Conservation (phyloP, 2,888 invertebrate species). For the Brenthis hecate region DNA sequence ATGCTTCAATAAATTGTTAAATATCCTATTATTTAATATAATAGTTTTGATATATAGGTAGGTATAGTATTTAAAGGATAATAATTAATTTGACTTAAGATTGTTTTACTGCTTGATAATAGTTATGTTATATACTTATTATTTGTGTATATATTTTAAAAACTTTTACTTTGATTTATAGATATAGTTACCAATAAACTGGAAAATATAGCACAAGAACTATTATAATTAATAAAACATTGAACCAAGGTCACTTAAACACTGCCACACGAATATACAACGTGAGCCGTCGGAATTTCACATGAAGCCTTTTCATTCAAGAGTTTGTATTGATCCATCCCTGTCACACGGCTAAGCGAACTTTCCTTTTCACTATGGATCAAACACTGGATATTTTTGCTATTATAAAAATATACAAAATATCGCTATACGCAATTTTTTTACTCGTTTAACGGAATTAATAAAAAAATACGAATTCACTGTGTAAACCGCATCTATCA, state of each 20-base stretch:
- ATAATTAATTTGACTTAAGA: no score
- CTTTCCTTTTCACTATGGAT: constrained; percentile 71
- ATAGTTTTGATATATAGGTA: no score
- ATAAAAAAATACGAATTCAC: background rate
- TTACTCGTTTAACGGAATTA: background rate
- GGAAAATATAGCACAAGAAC: constrained; percentile 12
- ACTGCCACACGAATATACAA: constrained; percentile 25
- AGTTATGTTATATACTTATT: no score
- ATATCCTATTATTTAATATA: no score
- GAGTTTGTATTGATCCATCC: constrained; percentile 67
- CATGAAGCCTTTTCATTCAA: constrained; percentile 63
- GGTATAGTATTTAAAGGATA: no score
- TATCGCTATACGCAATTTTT: background rate
- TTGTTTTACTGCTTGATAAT: no score
- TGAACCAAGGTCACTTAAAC: constrained; percentile 7
- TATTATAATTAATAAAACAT: background rate
- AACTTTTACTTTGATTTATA: background rate
- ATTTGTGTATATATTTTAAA: no score
- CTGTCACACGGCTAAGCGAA: constrained; percentile 61
- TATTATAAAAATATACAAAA: constrained; percentile 4
- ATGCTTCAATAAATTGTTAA: no score
- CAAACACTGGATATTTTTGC: constrained; percentile 46
- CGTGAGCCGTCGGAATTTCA: constrained; percentile 45
- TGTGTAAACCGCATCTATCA: background rate
- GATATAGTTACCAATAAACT: constrained; percentile 19